A percentile compares a stretch with the other conserved stretches of the same genome.
These are phyloP conservation scores for Prinia subflava DNA, from an alignment of 2,113 vertebrate genomes.

Conservation along the genomic window DNA sequence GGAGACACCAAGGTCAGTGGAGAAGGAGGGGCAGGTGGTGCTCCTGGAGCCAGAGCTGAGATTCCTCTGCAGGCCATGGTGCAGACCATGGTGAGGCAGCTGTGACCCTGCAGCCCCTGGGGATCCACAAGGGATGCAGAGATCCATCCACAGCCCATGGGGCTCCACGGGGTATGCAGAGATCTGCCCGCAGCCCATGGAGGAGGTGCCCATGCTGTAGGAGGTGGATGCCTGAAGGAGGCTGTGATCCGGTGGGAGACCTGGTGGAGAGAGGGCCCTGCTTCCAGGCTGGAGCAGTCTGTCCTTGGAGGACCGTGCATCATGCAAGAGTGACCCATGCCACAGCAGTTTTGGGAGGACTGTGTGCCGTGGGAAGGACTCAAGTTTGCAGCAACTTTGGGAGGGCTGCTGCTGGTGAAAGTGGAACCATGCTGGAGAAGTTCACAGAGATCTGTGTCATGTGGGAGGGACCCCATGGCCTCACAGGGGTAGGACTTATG, in stretches of 20 bases:
- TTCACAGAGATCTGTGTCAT: neutral
- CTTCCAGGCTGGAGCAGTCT: neutral
- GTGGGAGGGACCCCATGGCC: rapidly evolving
- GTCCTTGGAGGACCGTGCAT: too few species aligned
- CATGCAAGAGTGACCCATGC: rapidly evolving
- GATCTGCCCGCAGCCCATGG: neutral
- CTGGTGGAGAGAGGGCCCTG: too few species aligned
- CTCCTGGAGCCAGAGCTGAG: rapidly evolving
- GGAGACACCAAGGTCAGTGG: too few species aligned
- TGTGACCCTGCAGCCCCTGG: rapidly evolving
- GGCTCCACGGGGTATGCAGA: neutral
- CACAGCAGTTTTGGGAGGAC: neutral
- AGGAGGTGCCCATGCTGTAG: rapidly evolving
- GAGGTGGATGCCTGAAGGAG: neutral
- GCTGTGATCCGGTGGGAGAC: neutral
- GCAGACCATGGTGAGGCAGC: too few species aligned
- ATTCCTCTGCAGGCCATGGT: neutral
- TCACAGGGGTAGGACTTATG: neutral
- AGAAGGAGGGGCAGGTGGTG: neutral
- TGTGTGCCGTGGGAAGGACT: neutral
- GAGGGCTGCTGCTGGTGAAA: neutral
- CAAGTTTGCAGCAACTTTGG: neutral
- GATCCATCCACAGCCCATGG: too few species aligned
- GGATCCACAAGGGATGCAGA: neutral
- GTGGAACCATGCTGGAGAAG: neutral